Evolutionary conservation across 2,113 vertebrate species (phyloP).

Genomic region (Ageneiosus marmoratus): DNA sequence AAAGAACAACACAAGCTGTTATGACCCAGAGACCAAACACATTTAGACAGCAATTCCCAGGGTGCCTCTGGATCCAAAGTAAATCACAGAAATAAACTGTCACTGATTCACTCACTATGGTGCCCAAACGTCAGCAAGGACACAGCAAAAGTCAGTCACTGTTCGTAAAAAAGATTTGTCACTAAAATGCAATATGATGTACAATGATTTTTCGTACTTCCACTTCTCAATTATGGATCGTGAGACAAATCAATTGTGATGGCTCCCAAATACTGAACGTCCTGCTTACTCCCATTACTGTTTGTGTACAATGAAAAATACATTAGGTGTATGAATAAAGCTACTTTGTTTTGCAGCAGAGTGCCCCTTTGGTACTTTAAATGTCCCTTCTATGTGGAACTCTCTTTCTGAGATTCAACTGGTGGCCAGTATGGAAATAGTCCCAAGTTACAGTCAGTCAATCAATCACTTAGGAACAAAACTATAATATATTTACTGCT

Average conservation of each 20-base stretch:
- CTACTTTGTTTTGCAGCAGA: conserved; percentile 47
- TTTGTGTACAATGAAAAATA: conserved; percentile 69
- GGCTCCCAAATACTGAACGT: conserved; percentile 69
- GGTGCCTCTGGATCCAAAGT: conserved; percentile 55
- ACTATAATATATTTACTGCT: not conserved
- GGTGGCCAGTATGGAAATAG: not conserved
- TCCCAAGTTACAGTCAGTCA: too few relatives aligned
- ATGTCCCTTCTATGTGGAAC: conserved; percentile 8
- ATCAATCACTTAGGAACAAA: not conserved
- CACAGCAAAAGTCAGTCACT: conserved; percentile 60
- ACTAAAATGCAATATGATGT: conserved; percentile 67
- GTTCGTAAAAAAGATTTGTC: conserved; percentile 66
- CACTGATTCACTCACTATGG: conserved; percentile 53
- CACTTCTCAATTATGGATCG: conserved; percentile 73
- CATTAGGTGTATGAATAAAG: conserved; percentile 59
- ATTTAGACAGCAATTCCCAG: conserved; percentile 68
- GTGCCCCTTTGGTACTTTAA: conserved; percentile 53
- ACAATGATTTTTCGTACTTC: conserved; percentile 65
- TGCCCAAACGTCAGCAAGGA: conserved; percentile 56
- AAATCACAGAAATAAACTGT: conserved; percentile 67
- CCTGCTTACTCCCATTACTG: conserved; percentile 69
- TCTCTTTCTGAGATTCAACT: conserved; percentile 14
- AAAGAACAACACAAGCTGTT: conserved; percentile 51
- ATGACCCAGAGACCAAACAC: conserved; percentile 61
- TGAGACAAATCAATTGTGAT: conserved; percentile 69